These are phyloP conservation scores for Chrysolina oricalcia DNA, from an alignment of 2,888 invertebrate species.

Conservation along the genomic window DNA sequence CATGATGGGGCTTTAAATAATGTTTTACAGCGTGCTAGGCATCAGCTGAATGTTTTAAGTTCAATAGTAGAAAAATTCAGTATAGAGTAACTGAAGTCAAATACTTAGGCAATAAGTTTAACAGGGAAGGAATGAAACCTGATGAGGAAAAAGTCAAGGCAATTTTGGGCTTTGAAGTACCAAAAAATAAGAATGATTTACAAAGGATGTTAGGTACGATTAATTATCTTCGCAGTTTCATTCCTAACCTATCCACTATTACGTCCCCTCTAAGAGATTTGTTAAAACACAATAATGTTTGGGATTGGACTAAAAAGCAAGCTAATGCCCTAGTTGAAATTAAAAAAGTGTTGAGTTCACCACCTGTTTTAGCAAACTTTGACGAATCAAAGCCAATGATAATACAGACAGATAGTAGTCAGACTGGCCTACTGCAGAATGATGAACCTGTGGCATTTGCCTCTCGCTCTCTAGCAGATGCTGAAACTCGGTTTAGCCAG, in stretches of 20 bases:
- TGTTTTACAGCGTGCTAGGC: not conserved
- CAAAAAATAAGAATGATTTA: conserved; percentile 7
- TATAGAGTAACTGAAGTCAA: not conserved
- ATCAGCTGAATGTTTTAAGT: no score
- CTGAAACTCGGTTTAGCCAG: conserved; percentile 10
- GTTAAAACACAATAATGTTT: conserved; percentile 30
- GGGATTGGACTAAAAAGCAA: not conserved
- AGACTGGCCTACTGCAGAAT: conserved; percentile 4
- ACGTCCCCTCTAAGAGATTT: conserved; percentile 25
- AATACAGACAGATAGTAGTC: conserved; percentile 8
- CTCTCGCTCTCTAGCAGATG: not conserved
- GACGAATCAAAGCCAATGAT: conserved; percentile 1
- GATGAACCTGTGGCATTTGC: conserved; percentile 9
- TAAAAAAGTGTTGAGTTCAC: not conserved
- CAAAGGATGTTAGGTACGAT: conserved; percentile 31
- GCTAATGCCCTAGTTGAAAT: not conserved
- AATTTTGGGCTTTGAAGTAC: not conserved
- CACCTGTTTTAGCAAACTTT: conserved; percentile 8
- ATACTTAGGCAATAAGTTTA: not conserved
- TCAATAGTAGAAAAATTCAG: not conserved
- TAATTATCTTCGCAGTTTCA: conserved; percentile 33
- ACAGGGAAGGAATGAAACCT: not conserved
- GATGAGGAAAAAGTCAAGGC: no score
- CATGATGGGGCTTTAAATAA: not conserved
- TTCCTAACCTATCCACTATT: conserved; percentile 31